Evolutionary conservation across 2,888 invertebrate species (phyloP).

Genomic region (Empis livida): DNA sequence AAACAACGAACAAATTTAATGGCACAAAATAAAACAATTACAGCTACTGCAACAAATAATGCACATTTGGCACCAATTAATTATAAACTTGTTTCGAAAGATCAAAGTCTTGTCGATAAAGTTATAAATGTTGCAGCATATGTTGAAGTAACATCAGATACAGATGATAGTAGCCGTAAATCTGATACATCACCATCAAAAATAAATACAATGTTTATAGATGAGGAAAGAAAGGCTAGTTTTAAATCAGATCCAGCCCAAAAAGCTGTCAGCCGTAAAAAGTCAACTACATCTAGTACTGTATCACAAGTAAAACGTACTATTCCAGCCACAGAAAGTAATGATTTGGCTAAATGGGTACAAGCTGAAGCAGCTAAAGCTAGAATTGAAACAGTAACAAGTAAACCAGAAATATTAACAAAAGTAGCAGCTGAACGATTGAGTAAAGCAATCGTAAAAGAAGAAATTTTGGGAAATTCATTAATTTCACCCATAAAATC

Average conservation of each 20-base stretch:
- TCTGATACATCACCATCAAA: conserved; percentile 32
- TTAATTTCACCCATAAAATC: conserved; percentile 13
- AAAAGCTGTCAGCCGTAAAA: conserved; percentile 18
- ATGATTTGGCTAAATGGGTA: conserved; percentile 27
- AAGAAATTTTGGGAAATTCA: conserved; percentile 12
- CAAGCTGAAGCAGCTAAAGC: conserved; percentile 24
- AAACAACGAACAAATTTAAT: conserved; percentile 27
- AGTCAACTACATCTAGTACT: conserved; percentile 5
- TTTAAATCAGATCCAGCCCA: conserved; percentile 31
- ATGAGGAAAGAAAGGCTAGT: conserved; percentile 35
- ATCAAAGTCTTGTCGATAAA: conserved; percentile 31
- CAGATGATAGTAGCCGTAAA: conserved; percentile 34
- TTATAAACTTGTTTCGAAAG: conserved; percentile 24
- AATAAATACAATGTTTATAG: conserved; percentile 36
- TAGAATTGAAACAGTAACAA: conserved; percentile 12
- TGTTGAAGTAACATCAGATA: conserved; percentile 34
- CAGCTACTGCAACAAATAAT: conserved; percentile 12
- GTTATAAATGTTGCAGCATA: conserved; percentile 36
- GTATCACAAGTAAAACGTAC: conserved; percentile 4
- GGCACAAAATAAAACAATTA: conserved; percentile 16
- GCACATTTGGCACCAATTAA: conserved; percentile 19
- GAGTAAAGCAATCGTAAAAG: conserved; percentile 14
- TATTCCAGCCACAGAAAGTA: conserved; percentile 4
- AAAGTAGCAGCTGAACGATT: conserved; percentile 11
- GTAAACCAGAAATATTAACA: conserved; percentile 9